phyloP scores from a whole-genome alignment of 1,140 invertebrate species.

The Arion vulgaris region DNA sequence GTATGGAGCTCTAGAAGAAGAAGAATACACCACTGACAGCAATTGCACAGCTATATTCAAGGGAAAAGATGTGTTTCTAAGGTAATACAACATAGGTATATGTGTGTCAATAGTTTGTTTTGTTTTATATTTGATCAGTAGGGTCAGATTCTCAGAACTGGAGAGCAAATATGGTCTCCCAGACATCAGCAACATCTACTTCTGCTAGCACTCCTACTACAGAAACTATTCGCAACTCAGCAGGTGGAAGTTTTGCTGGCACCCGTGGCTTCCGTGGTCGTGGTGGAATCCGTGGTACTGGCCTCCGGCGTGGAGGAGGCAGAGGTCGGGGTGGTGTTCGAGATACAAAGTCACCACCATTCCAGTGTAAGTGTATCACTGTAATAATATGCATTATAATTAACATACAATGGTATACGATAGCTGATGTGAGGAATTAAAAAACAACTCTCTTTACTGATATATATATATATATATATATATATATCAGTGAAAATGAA shows the following conservation, averaged over 20 bases:
- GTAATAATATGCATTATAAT: too few relatives aligned
- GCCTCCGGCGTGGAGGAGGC: slow-evolving; percentile 8
- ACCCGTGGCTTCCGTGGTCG: neutral
- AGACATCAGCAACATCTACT: neutral
- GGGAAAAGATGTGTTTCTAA: too few relatives aligned
- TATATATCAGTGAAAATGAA: too few relatives aligned
- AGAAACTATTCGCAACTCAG: neutral
- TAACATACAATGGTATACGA: too few relatives aligned
- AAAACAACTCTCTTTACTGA: too few relatives aligned
- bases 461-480: too few relatives aligned
- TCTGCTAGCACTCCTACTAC: neutral
- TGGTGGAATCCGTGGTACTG: neutral
- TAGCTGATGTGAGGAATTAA: too few relatives aligned
- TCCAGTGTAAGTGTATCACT: slow-evolving; percentile 12
- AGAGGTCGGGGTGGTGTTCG: slow-evolving; percentile 9
- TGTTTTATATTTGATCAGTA: neutral
- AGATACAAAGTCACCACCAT: slow-evolving; percentile 32
- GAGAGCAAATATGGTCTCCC: slow-evolving; percentile 34
- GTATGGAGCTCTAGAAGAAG: too few relatives aligned
- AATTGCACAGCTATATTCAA: too few relatives aligned
- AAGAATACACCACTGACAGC: too few relatives aligned
- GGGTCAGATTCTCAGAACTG: slow-evolving; percentile 38
- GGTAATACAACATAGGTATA: too few relatives aligned
- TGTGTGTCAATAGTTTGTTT: too few relatives aligned
- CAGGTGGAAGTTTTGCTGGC: neutral